Evolutionary conservation across 1,140 invertebrate genomes (phyloP), one percentile per base, ranked within the genome.

Genomic region (Bombus turneri): DNA sequence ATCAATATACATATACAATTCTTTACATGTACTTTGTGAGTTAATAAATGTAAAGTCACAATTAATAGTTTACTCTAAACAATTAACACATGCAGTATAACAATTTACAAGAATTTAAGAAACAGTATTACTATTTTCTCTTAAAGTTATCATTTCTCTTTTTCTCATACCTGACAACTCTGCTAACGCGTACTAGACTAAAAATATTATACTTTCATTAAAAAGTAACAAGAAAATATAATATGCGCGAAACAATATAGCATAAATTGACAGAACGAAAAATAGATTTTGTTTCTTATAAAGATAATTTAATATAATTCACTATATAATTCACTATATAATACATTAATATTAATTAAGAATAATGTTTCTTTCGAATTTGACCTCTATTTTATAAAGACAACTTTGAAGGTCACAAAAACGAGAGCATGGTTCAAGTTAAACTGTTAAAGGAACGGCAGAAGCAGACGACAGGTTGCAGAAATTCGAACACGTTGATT

Each of bases 381-480:
- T 93, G 93, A 93, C 93, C 93, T 93, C 91, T 93, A 91, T 53
- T 85, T 64, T 73, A 72, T 68, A 76, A 77, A 82, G 86, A 81
- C 86, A 85, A 84, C 47, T 88, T 78, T 87, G 90, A 92, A 93
- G 93, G 93, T 93, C 91, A 91, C 69, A 57, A 90, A 83, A 90
- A 75, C 41, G 47, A 66, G 87, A 81, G 37, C 75, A 80, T 64
- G 57, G 62, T 57, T 74, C 47, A 68, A 41, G 37, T 86, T 82
- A 53, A 53, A 53, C 47, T 18, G 47, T 53, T 53, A 62, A 73
- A 64, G 18, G 28, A 18, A 75, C 31, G 3, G 34, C 31, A 41
- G 57, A 43, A 84, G 72, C 81, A 74, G 87, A 78, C 57, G 71
- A 87, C 73, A 80, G 47, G 57, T 53, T 75, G 73, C 39, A 43